phyloP scores from a whole-genome alignment of 2,113 vertebrate genomes.

The Pelodiscus sinensis region DNA sequence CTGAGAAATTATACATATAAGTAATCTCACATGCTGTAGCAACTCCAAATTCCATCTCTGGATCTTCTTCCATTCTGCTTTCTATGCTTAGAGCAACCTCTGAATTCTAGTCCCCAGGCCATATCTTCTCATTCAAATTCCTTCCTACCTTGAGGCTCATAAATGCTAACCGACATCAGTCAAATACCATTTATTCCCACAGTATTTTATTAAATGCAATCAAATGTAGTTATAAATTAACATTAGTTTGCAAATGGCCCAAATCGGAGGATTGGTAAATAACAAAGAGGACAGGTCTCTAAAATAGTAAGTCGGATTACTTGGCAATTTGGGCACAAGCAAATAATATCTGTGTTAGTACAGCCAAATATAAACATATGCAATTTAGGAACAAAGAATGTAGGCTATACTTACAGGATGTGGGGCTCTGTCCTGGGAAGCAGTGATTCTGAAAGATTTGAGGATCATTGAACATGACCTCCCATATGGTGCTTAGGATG shows the following conservation, averaged over 20 bases:
- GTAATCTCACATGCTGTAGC: constrained; percentile 39
- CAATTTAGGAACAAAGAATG: neutral
- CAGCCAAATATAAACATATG: neutral
- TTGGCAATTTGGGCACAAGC: neutral
- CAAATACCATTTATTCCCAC: neutral
- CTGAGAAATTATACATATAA: constrained; percentile 33
- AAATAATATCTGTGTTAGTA: neutral
- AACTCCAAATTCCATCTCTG: constrained; percentile 24
- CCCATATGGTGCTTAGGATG: neutral
- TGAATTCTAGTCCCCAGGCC: constrained; percentile 8
- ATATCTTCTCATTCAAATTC: neutral
- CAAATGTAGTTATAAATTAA: neutral
- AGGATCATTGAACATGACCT: neutral
- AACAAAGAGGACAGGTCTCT: neutral
- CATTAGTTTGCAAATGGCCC: neutral
- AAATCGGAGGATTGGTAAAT: neutral
- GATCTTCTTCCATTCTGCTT: constrained; percentile 13
- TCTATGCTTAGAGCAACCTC: constrained; percentile 33
- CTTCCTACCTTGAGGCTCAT: neutral
- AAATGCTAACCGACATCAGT: neutral
- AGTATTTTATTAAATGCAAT: neutral
- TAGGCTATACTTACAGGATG: neutral
- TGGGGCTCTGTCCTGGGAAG: neutral
- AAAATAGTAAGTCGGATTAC: neutral
- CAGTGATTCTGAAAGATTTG: neutral